These are phyloP conservation scores for Bradypodion ventrale DNA, from an alignment of 2,797 vertebrate genomes.

Conservation along the genomic window DNA sequence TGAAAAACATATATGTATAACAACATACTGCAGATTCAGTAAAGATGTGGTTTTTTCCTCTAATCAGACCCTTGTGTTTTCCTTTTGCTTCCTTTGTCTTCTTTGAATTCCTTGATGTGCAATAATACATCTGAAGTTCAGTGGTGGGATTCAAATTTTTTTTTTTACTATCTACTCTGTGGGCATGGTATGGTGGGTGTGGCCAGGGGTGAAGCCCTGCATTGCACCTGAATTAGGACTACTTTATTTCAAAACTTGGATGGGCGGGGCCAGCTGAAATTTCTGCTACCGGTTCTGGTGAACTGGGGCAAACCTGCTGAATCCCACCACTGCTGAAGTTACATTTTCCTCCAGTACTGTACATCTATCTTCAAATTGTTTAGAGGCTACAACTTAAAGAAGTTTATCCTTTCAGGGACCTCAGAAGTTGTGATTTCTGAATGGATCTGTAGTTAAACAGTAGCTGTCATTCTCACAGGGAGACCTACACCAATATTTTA, in stretches of 20 bases:
- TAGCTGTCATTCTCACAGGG: not conserved
- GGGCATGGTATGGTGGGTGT: too few relatives aligned
- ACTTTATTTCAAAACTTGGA: too few relatives aligned
- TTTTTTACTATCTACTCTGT: too few relatives aligned
- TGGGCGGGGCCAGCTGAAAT: too few relatives aligned
- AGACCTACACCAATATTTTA: not conserved
- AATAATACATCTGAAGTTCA: slow-evolving; percentile 41
- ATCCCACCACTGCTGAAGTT: too few relatives aligned
- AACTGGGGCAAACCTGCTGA: too few relatives aligned
- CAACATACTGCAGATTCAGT: slow-evolving; percentile 11
- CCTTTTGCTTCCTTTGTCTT: slow-evolving; percentile 27
- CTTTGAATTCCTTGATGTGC: slow-evolving; percentile 28
- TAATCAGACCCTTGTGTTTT: slow-evolving; percentile 14
- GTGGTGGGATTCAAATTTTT: too few relatives aligned
- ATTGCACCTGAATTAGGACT: too few relatives aligned
- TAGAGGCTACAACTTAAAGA: slow-evolving; percentile 9
- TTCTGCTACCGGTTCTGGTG: too few relatives aligned
- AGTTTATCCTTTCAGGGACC: slow-evolving; percentile 21
- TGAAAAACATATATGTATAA: too few relatives aligned
- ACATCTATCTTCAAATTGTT: slow-evolving; percentile 42
- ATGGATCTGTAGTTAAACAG: not conserved
- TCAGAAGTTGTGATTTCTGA: not conserved
- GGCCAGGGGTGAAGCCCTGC: too few relatives aligned
- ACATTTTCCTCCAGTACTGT: slow-evolving; percentile 35
- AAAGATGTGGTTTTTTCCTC: slow-evolving; percentile 11